Percentiles rank a stretch among this genome's conserved stretches.
phyloP scores from a whole-genome alignment of 2,888 invertebrate species.

The Sminthurinus aureus region DNA sequence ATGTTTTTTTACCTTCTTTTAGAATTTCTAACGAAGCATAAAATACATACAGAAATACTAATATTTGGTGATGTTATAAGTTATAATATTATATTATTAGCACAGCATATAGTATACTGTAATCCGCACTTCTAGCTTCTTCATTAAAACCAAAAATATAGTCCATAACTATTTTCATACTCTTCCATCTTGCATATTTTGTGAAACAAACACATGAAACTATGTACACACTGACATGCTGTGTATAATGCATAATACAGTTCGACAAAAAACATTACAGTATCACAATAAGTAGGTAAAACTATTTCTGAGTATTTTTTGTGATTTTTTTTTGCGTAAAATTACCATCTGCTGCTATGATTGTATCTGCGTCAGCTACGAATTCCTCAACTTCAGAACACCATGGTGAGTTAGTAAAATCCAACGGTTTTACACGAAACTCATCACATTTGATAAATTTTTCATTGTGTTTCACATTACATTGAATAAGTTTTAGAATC shows the following conservation, averaged over 20 bases:
- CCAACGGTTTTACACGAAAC: conserved; percentile 70
- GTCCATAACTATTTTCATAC: background rate
- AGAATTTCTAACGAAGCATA: background rate
- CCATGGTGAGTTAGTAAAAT: conserved; percentile 73
- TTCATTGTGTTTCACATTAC: conserved; percentile 74
- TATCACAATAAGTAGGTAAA: too few relatives aligned
- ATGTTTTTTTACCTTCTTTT: background rate
- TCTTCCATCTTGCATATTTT: background rate
- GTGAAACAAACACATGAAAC: too few relatives aligned
- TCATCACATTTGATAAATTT: conserved; percentile 70
- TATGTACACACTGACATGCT: too few relatives aligned
- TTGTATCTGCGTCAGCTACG: conserved; percentile 70
- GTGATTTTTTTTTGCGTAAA: conserved; percentile 17
- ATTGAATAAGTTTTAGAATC: conserved; percentile 75
- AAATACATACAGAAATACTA: background rate
- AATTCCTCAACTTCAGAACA: conserved; percentile 67
- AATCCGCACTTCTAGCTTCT: background rate
- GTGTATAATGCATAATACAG: too few relatives aligned
- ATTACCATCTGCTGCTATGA: conserved; percentile 85
- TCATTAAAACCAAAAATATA: background rate
- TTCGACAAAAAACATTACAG: too few relatives aligned
- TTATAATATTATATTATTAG: too few relatives aligned
- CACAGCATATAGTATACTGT: too few relatives aligned
- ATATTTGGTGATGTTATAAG: background rate
- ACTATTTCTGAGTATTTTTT: background rate